Percentiles rank a stretch among this genome's conserved stretches.
Conservation (phyloP, 2,113 vertebrate species). For the Drymodes brunneopygia region DNA sequence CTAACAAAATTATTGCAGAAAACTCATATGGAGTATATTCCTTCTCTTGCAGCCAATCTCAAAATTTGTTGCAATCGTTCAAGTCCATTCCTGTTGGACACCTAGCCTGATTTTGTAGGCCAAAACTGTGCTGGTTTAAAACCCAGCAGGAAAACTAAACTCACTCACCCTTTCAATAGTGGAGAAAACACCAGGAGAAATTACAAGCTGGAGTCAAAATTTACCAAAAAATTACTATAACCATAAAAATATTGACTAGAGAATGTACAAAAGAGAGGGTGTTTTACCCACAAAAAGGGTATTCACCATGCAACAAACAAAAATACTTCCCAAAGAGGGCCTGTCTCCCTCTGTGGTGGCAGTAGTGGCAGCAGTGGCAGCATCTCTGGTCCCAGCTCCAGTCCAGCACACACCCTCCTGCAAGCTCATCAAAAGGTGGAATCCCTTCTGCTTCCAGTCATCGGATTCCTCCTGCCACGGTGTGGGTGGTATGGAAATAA, state of each 20-base stretch:
- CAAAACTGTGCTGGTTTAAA: not conserved
- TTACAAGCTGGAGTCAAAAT: not conserved
- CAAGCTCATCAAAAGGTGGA: not conserved
- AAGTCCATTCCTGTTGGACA: not conserved
- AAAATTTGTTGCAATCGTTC: not conserved
- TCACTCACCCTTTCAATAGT: not conserved
- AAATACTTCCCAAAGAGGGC: not conserved
- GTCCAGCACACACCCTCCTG: too few relatives aligned
- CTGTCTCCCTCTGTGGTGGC: rapidly evolving
- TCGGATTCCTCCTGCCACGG: not conserved
- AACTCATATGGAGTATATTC: not conserved
- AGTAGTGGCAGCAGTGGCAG: not conserved
- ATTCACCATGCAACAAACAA: not conserved
- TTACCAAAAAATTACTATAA: not conserved
- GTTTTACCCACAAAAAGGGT: not conserved
- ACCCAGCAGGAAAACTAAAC: not conserved
- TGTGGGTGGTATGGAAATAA: not conserved
- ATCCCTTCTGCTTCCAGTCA: not conserved
- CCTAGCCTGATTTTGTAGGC: not conserved
- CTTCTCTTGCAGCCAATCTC: not conserved
- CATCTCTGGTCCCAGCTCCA: rapidly evolving
- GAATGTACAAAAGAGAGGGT: not conserved
- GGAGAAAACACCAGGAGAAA: not conserved
- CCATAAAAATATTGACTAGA: not conserved
- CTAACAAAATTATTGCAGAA: not conserved